Evolutionary conservation across 2,888 invertebrate species (phyloP), one percentile per base, ranked within the genome.

Genomic region (Caprella mutica): DNA sequence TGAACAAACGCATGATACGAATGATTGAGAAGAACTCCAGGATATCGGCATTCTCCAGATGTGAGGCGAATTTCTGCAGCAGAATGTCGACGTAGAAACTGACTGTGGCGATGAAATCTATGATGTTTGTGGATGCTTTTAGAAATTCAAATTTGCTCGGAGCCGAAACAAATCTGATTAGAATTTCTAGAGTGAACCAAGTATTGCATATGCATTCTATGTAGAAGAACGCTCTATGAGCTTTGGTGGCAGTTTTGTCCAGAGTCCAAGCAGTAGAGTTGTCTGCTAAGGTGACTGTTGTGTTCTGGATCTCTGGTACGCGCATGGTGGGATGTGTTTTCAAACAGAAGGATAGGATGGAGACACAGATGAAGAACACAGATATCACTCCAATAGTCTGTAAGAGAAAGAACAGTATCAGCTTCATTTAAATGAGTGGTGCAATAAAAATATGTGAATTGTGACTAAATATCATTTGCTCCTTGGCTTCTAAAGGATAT

Each of bases 321-420:
- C 94, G 80, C 88, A 96, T 89, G 75, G 92, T 96, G 66, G 98
- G 97, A 76, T 97, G 97, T 48, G 98, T 99, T 80, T 99, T 99
- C 73, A 98, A 81, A 78, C 98, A 99, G 80, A 99, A 99, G 69
- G 97, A 94, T 75, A 97, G 80, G 74, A 98, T 98, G 68, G 97
- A 98, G 68, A 96, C 88, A 78, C 96, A 92, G 75, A 98, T 97
- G 82, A 99, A 99, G 80, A 97, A 96, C 71, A 99, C 94, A 67
- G 96, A 97, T 73, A 96, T 84, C 67, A 96, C 87, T 69, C 96
- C 96, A 73, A 98, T 89, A 70, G 94, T 86, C 96, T 98, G 84
- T 40, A 80, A 81, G 69, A 65, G 58, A 52, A 55, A 35, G 14
- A 35, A 14, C 12, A 38, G 6, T 44, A 39, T 21, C 30, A 27